Conservation (phyloP, 2,888 invertebrate genomes). For the Agriopis aurantiaria region DNA sequence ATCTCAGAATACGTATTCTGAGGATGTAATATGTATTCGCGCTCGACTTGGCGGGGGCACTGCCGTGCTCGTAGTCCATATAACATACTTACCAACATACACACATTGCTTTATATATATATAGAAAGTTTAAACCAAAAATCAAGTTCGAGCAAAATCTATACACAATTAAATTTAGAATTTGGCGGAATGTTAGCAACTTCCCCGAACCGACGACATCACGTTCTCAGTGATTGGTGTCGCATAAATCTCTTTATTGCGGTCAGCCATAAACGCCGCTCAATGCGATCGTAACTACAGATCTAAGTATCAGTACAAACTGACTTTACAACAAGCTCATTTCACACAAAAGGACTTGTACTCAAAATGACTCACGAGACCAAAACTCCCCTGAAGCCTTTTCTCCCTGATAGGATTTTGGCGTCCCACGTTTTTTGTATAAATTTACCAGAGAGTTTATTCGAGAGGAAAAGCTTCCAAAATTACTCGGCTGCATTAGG, state of each 20-base stretch:
- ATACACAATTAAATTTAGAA: not conserved
- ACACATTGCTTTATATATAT: no score
- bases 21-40: no score
- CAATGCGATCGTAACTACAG: constrained; percentile 54
- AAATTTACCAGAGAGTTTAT: no score
- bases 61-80: no score
- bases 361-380: not conserved
- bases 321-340: constrained; percentile 29
- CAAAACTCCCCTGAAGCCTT: not conserved
- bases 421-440: not conserved
- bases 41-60: no score
- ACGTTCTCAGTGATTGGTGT: constrained; percentile 43
- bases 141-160: no score
- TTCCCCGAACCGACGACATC: constrained; percentile 34
- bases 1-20: no score
- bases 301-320: constrained; percentile 53
- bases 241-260: constrained; percentile 59
- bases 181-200: not conserved
- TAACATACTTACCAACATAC: no score
- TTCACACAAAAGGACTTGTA: not conserved
- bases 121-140: no score
- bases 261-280: constrained; percentile 60
- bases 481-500: no score
- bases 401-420: no score
- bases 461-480: no score